Evolutionary conservation across 2,888 invertebrate genomes (phyloP).

Genomic region (Perithous albicinctus): DNA sequence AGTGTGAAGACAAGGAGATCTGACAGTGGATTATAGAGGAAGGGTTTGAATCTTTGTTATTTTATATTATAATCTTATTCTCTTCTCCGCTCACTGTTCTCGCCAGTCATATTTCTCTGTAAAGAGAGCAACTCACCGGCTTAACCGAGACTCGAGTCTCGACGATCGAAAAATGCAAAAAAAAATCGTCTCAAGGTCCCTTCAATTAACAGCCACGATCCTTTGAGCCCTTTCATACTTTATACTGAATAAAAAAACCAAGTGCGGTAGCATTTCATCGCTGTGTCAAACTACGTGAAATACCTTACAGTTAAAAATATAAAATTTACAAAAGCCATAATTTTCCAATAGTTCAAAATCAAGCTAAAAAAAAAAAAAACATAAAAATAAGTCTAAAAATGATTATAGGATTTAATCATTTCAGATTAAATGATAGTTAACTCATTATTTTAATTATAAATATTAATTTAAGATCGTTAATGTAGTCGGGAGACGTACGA

Average conservation of each 20-base stretch:
- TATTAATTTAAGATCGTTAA: too few relatives aligned
- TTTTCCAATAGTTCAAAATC: too few relatives aligned
- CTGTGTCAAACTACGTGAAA: too few relatives aligned
- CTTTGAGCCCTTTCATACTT: background rate
- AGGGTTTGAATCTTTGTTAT: background rate
- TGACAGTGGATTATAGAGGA: background rate
- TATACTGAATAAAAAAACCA: background rate
- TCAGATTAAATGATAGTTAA: too few relatives aligned
- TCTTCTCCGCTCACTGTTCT: background rate
- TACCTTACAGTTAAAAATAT: too few relatives aligned
- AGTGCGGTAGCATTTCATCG: background rate
- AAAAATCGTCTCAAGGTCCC: background rate
- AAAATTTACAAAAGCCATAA: too few relatives aligned
- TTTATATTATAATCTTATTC: background rate
- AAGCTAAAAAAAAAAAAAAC: too few relatives aligned
- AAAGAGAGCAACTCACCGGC: background rate
- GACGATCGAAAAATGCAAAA: background rate
- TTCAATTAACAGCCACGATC: background rate
- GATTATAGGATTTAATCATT: too few relatives aligned
- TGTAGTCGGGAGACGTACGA: too few relatives aligned
- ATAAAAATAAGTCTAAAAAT: too few relatives aligned
- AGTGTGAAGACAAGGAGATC: background rate
- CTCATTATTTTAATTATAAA: too few relatives aligned
- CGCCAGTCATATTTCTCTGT: background rate
- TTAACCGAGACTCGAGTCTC: background rate